A percentile compares a stretch with the other conserved stretches of the same genome.
Conservation (phyloP, 1,140 invertebrate species). For the Eriosoma lanigerum region DNA sequence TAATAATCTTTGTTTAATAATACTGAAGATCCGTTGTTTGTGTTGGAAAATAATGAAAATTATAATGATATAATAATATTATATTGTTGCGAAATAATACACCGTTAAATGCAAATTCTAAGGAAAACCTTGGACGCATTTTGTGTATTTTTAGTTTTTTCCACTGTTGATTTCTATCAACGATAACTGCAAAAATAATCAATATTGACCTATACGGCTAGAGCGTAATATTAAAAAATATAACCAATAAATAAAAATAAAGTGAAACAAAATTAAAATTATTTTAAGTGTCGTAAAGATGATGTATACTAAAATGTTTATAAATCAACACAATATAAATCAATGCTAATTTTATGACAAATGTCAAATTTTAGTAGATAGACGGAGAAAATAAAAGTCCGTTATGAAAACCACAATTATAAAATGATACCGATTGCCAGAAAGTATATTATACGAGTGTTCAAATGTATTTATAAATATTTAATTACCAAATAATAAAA, state of each 20-base stretch:
- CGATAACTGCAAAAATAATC: too few relatives aligned
- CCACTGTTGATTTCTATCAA: neutral
- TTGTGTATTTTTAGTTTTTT: neutral
- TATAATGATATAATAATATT: neutral
- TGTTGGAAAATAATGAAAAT: slow-evolving; percentile 34
- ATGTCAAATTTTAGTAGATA: slow-evolving; percentile 9
- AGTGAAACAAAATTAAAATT: too few relatives aligned
- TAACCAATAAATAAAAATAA: too few relatives aligned
- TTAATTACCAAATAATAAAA: too few relatives aligned
- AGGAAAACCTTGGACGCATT: neutral
- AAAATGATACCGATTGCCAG: too few relatives aligned
- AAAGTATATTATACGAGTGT: too few relatives aligned
- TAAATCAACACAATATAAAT: neutral
- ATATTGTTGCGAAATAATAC: slow-evolving; percentile 10
- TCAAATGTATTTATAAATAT: too few relatives aligned
- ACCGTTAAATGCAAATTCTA: slow-evolving; percentile 45
- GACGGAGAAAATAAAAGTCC: neutral
- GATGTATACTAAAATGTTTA: too few relatives aligned
- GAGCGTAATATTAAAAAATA: too few relatives aligned
- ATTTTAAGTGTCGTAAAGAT: too few relatives aligned
- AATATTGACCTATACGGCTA: too few relatives aligned
- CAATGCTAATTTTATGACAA: neutral
- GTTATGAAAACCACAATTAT: too few relatives aligned
- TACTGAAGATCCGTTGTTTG: slow-evolving; percentile 28
- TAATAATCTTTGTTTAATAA: slow-evolving; percentile 28